These are phyloP conservation scores for Cydia splendana DNA, from an alignment of 1,140 invertebrate species.

Conservation along the genomic window DNA sequence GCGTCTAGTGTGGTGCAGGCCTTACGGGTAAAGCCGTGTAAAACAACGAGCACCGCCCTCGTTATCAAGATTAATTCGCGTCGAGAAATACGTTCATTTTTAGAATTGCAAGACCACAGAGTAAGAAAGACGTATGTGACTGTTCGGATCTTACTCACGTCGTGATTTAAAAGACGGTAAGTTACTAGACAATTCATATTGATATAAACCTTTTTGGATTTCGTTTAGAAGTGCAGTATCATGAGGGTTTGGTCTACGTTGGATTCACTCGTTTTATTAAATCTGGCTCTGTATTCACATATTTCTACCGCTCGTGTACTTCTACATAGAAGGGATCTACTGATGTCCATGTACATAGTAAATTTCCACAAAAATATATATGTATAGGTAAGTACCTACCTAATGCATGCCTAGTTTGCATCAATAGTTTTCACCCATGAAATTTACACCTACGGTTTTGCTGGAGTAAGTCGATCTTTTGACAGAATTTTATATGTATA, in stretches of 20 bases:
- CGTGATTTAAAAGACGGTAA: neutral
- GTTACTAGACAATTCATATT: neutral
- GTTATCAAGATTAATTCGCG: conserved; percentile 17
- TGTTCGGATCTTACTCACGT: neutral
- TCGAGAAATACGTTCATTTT: conserved; percentile 16
- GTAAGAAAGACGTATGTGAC: neutral
- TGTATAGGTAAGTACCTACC: too few species aligned
- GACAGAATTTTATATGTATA: too few species aligned
- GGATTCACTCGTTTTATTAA: neutral
- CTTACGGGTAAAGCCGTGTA: neutral
- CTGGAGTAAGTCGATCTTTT: too few species aligned
- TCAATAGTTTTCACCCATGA: too few species aligned
- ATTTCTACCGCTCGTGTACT: neutral
- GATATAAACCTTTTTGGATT: neutral
- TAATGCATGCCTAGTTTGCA: too few species aligned
- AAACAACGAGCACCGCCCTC: neutral
- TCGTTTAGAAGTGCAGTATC: neutral
- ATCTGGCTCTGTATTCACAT: neutral
- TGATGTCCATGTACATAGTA: too few species aligned
- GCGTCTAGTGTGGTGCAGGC: neutral
- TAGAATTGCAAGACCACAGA: neutral
- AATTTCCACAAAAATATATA: too few species aligned
- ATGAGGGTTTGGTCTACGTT: neutral
- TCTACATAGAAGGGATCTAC: neutral
- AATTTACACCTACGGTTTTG: too few species aligned